Base-by-base conservation (phyloP, 2,113 vertebrate species). In the Phyllopteryx taeniolatus region DNA sequence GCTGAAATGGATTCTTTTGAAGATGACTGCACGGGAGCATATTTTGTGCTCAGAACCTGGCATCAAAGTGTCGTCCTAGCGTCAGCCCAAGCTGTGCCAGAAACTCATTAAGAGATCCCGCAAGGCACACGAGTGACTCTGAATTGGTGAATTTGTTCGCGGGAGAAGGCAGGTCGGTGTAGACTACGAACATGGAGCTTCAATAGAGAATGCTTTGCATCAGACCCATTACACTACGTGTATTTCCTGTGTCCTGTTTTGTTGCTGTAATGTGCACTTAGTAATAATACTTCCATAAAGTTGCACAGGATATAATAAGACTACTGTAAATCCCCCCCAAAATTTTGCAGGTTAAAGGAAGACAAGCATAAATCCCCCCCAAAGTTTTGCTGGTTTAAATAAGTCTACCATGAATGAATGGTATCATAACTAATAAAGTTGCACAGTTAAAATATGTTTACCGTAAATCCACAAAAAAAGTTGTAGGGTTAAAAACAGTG, bases 21-120 rank as follows among this genome's bases (percentile, higher is more conserved):
- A 80, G 65, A 82, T 70, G 69, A 74, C 70, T 69, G 35, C 71
- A 49, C 42, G 61, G 59, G 15, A 20, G 47, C 42, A 42, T 82
- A 51, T 71, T 67, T 71, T 75, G 49, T 42, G 39, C 56, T 78
- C 77, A 75, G 80, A 80, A 86, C 81, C 85, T 87, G 81, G 78
- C 84, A 81, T 80, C 72, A 85, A 86, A 85, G 76, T 68, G 71
- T 64, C 57, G 77, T 78, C 71, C 71, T 59, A 80, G 72, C 75
- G 75, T 85, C 80, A 74, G 80, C 71, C 82, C 39, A 60, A 71
- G 62, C 67, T 62, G 59, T 85, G 86, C 89, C 84, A 89, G 78
- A 85, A 86, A 85, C 82, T 81, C 82, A 86, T 88, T 87, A 87
- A 80, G 86, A 86, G 74, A 67, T 76, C 64, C 71, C 79, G 75